Base-by-base conservation (phyloP, 1,140 invertebrate species). In the Solenopsis invicta region DNA sequence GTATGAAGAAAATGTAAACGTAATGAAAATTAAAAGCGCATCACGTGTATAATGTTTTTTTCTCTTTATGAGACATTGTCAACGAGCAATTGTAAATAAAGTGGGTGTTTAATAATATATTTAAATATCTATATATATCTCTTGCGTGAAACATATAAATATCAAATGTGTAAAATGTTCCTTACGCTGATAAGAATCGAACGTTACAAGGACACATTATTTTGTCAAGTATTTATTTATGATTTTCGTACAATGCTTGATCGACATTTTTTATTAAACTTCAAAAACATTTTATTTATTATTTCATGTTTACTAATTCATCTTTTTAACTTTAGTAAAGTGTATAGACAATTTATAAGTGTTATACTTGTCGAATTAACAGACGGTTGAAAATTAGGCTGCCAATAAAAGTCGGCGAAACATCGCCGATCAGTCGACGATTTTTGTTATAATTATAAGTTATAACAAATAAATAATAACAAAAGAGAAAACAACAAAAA, bases 381-480 rank as follows among this genome's bases (percentile, higher is more conserved):
- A 54, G 80, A 84, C 67, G 54, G 54, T 12, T 84, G 48, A 81
- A 72, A 81, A 74, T 67, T 87, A 61, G 12, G 21, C 48, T 41
- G 54, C 52, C 85, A 29, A 67, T n/a, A 48, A 78, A 71, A 86
- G 48, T 78, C 10, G n/a, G 71, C 67, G 41, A 84, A 87, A 75
- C 45, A 88, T 89, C 69, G 54, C 72, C 16, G 48, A 50, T 84
- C 24, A 16, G 8, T 24, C 52, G 34, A 69, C 21, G 41, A 69
- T 72, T 45, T 75, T 71, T 10, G 48, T 56, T 61, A 92, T 91
- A 92, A 90, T 93, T 90, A 92, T 87, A 90, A 90, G 86, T 92
- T 91, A 74, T 94, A 93, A 94, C 91, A 94, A 94, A 94, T 94
- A 94, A 94, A 94, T 94, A 93, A 93, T 94, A 94, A 94, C 93